A percentile compares a stretch with the other conserved stretches of the same genome.
phyloP scores from a whole-genome alignment of 2,797 vertebrate species.

The Austrolebias charrua region DNA sequence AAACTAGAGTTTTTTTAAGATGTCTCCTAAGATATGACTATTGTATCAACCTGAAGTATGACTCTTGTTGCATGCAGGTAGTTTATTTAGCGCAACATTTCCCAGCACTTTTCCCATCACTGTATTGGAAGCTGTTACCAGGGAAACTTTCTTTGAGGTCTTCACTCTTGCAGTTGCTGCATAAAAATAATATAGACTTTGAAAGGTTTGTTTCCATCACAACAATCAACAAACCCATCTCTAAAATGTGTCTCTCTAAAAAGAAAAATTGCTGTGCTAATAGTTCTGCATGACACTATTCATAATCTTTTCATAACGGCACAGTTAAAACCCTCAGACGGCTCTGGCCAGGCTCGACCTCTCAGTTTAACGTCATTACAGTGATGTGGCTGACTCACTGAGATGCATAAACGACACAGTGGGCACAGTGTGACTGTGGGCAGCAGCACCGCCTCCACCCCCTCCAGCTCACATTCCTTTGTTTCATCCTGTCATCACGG shows the following conservation, averaged over 20 bases:
- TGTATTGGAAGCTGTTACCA: conserved; percentile 3
- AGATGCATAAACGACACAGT: conserved; percentile 20
- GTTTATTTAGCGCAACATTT: conserved; percentile 41
- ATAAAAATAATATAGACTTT: conserved; percentile 12
- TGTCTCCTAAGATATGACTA: conserved; percentile 28
- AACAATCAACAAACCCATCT: conserved; percentile 15
- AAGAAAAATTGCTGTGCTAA: background rate
- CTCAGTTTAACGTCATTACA: conserved; percentile 29
- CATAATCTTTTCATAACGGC: too few species aligned
- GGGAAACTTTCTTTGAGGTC: background rate
- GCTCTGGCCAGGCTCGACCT: conserved; percentile 21
- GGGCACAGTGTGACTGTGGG: conserved; percentile 25
- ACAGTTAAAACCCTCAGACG: conserved; percentile 14
- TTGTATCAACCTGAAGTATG: conserved; percentile 23
- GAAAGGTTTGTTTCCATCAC: conserved; percentile 15
- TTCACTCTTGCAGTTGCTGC: conserved; percentile 12
- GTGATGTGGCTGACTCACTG: conserved; percentile 43
- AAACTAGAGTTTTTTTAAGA: conserved; percentile 47
- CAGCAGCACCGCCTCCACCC: conserved; percentile 3
- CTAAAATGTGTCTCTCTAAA: conserved; percentile 3
- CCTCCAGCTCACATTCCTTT: too few species aligned
- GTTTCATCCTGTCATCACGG: too few species aligned
- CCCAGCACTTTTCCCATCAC: conserved; percentile 9
- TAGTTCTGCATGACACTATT: too few species aligned
- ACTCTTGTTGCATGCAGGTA: conserved; percentile 58